Evolutionary conservation across 2,113 vertebrate genomes (phyloP), one percentile per base, ranked within the genome.

Genomic region (Machaerirhynchus nigripectus): DNA sequence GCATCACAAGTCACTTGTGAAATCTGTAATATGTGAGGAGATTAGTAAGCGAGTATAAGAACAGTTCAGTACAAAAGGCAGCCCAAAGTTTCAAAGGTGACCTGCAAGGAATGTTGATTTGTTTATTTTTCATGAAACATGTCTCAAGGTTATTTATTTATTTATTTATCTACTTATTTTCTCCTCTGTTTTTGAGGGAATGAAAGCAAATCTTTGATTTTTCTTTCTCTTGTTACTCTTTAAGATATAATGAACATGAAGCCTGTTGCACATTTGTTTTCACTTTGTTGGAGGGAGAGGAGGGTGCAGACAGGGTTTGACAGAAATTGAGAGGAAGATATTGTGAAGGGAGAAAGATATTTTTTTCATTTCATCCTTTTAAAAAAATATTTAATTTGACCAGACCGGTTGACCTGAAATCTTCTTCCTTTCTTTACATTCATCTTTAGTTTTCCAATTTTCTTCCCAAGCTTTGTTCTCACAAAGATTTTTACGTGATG

Each of bases 1-100:
- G 28, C 65, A 50, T 89, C 84, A 95, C 93, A 93, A 96, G 84
- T 96, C 87, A 93, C 46, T 97, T 97, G 94, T 96, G 91, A 96
- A 97, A 97, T 96, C 81, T 92, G 53, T 49, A 87, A 84, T 94
- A 89, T 95, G 84, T 96, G 93, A 96, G 93, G 84, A 95, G 96
- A 93, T 96, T 93, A 91, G 44, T 69, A 96, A 96, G 69, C 0
- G 2, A 89, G 56, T 87, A 11, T 64, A 92, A 42, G 69, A 73
- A 82, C 93, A 50, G 73, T 40, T 79, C 77, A 64, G 31, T 84
- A 71, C 35, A 75, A 87, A 95, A 95, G 24, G 22, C 60, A 94
- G 37, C 16, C 57, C 89, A 18, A 94, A 89, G 80, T 76, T 93
- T 84, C 49, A 87, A 76, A 94, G 81, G 57, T 69, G 84, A 87